Evolutionary conservation across 2,113 vertebrate genomes (phyloP).

Genomic region (Agelaius tricolor): DNA sequence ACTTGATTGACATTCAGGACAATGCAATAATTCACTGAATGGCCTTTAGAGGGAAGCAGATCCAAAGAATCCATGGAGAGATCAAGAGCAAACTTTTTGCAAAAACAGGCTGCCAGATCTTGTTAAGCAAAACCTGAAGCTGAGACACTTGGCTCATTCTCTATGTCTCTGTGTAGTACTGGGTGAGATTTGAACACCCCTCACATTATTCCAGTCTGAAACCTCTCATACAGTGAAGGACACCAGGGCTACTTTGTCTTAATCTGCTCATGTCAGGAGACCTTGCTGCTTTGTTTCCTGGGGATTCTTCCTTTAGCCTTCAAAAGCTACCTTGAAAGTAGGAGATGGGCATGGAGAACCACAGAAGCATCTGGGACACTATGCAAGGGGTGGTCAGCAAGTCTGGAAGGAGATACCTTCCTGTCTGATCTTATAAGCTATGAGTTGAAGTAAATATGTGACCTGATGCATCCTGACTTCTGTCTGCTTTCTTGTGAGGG

Average conservation of each 20-base stretch:
- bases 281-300: background rate
- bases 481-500: background rate
- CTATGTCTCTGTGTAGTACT: background rate
- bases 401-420: background rate
- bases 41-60: constrained; percentile 72
- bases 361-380: background rate
- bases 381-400: background rate
- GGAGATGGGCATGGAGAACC: background rate
- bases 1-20: background rate
- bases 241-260: background rate
- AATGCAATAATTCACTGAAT: background rate
- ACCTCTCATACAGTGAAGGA: background rate
- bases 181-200: background rate
- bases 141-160: background rate
- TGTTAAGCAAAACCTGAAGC: background rate
- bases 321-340: background rate
- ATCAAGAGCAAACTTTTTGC: background rate
- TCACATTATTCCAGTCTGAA: background rate
- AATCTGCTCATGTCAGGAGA: background rate
- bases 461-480: background rate
- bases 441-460: background rate
- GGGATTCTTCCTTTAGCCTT: background rate
- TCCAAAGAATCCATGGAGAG: background rate
- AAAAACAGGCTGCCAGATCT: background rate
- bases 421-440: background rate